These are phyloP conservation scores for Dryomyza anilis DNA, from an alignment of 2,888 invertebrate species.

Conservation along the genomic window DNA sequence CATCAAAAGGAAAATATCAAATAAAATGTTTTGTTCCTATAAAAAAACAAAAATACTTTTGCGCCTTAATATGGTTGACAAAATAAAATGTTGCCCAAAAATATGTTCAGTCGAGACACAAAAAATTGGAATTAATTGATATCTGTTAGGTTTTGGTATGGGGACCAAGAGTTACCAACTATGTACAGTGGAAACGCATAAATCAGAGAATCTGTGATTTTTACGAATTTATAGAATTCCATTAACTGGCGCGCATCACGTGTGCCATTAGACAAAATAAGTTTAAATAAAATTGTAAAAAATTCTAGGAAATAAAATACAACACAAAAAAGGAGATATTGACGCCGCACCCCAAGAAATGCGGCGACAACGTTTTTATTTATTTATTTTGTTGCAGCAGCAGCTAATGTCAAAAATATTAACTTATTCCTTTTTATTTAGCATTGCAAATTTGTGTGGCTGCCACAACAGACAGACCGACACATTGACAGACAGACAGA, in stretches of 20 bases:
- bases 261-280: neutral
- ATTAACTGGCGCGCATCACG: constrained; percentile 26
- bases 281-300: neutral
- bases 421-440: constrained; percentile 43
- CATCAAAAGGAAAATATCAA: too few species aligned
- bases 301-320: neutral
- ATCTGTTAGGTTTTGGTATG: neutral
- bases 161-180: neutral
- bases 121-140: constrained; percentile 16
- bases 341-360: neutral
- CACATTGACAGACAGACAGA: too few species aligned
- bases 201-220: constrained; percentile 16
- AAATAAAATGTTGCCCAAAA: too few species aligned
- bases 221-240: constrained; percentile 31
- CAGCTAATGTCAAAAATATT: constrained; percentile 41
- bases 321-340: neutral
- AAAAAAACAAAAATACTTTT: too few species aligned
- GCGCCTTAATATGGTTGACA: too few species aligned
- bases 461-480: too few species aligned
- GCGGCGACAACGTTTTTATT: constrained; percentile 32
- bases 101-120: constrained; percentile 11
- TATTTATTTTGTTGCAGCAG: too few species aligned
- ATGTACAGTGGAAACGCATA: constrained; percentile 2
- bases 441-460: too few species aligned
- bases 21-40: too few species aligned